Percentiles rank a stretch among this genome's conserved stretches.
Evolutionary conservation across 2,797 vertebrate species (phyloP).

Genomic region (Hydrocynus forskahlii): DNA sequence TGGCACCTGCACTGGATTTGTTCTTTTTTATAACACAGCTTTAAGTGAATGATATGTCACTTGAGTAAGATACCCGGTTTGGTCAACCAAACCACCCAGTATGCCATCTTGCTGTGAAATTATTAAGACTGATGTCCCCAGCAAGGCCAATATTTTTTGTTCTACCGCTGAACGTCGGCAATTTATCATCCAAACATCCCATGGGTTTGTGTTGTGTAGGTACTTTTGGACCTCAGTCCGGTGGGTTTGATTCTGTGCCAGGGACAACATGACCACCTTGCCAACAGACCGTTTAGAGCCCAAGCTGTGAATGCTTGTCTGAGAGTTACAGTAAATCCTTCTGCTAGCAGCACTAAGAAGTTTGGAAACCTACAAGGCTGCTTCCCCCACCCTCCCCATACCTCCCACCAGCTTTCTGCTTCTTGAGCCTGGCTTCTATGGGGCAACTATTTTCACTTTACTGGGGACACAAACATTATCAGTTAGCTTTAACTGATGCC

Average conservation of each 20-base stretch:
- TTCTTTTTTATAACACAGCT: conserved; percentile 67
- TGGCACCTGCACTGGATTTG: conserved; percentile 75
- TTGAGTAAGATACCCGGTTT: conserved; percentile 68
- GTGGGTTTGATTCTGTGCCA: conserved; percentile 84
- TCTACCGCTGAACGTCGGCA: conserved; percentile 79
- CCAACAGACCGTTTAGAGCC: conserved; percentile 74
- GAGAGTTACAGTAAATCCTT: conserved; percentile 86
- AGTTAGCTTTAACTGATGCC: conserved; percentile 18
- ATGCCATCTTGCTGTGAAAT: conserved; percentile 74
- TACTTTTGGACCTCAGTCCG: conserved; percentile 80
- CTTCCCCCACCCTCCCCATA: conserved; percentile 63
- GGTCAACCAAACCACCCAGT: conserved; percentile 77
- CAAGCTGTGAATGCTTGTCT: conserved; percentile 85
- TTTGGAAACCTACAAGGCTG: conserved; percentile 79
- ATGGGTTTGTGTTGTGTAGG: conserved; percentile 80
- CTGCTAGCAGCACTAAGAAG: conserved; percentile 79
- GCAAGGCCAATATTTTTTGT: conserved; percentile 79
- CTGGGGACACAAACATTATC: conserved; percentile 24
- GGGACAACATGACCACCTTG: conserved; percentile 80
- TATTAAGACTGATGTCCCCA: conserved; percentile 83
- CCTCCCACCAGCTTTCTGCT: conserved; percentile 67
- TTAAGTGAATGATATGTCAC: conserved; percentile 67
- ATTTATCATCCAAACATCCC: conserved; percentile 84
- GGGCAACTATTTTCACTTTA: conserved; percentile 39
- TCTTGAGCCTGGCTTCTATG: conserved; percentile 44